Evolutionary conservation across 2,797 vertebrate genomes (phyloP).

Genomic region (Delichon dasypus): DNA sequence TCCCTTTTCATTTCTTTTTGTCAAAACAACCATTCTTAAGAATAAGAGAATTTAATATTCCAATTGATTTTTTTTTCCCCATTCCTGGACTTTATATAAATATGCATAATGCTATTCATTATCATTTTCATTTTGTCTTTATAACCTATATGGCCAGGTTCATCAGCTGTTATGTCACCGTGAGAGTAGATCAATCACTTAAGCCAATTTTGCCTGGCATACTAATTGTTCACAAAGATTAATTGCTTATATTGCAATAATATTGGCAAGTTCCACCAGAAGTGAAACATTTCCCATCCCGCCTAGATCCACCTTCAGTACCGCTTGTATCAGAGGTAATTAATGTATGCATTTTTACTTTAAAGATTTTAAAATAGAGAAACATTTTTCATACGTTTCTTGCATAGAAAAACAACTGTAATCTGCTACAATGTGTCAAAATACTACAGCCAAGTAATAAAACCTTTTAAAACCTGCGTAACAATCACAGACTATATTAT

Average conservation of each 20-base stretch:
- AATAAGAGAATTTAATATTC: background rate
- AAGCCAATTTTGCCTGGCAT: constrained; percentile 44
- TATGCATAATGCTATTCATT: background rate
- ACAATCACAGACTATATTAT: background rate
- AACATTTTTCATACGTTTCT: background rate
- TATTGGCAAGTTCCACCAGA: background rate
- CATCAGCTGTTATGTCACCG: background rate
- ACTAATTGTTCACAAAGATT: constrained; percentile 11
- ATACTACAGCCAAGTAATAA: background rate
- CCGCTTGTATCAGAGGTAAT: background rate
- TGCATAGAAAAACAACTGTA: background rate
- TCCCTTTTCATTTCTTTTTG: background rate
- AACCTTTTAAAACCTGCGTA: background rate
- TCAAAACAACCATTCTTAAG: background rate
- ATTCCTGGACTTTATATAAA: background rate
- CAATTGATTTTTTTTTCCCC: background rate
- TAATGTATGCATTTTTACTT: background rate
- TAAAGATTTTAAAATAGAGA: background rate
- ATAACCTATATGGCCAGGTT: background rate
- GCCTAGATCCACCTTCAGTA: background rate
- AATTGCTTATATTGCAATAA: background rate
- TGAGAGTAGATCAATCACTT: constrained; percentile 41
- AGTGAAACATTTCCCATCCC: background rate
- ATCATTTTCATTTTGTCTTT: constrained; percentile 9
- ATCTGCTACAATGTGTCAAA: background rate